These are phyloP conservation scores for Eupithecia pulchellata DNA, from an alignment of 2,888 invertebrate species.

Conservation along the genomic window DNA sequence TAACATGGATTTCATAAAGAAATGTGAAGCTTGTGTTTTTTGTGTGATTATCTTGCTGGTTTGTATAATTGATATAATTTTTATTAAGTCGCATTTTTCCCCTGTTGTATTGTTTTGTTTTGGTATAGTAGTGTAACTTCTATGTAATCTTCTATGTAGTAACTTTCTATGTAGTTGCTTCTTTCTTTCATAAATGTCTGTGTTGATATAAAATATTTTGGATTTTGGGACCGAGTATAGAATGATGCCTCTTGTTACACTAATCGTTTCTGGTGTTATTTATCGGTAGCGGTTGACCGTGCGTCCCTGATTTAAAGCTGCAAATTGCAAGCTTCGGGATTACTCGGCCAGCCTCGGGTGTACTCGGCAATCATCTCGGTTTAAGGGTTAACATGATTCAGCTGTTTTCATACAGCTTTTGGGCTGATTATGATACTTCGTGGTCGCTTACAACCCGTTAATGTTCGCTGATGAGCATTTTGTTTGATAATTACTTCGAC, in stretches of 20 bases:
- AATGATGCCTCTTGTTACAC: conserved; percentile 74
- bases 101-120: too few relatives aligned
- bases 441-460: background rate
- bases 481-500: background rate
- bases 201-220: background rate
- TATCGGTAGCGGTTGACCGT: conserved; percentile 77
- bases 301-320: conserved; percentile 78
- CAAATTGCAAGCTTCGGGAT: conserved; percentile 77
- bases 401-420: conserved; percentile 14
- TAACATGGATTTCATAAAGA: too few relatives aligned
- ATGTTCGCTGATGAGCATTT: background rate
- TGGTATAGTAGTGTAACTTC: too few relatives aligned
- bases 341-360: conserved; percentile 66
- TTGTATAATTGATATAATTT: too few relatives aligned
- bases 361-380: conserved; percentile 63
- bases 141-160: too few relatives aligned
- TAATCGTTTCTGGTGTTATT: conserved; percentile 77
- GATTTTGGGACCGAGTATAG: conserved; percentile 18
- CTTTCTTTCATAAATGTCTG: background rate
- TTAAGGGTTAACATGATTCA: conserved; percentile 40
- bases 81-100: too few relatives aligned
- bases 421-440: background rate
- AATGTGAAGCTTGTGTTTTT: too few relatives aligned
- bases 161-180: too few relatives aligned
- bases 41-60: too few relatives aligned